Evolutionary conservation across 2,113 vertebrate genomes (phyloP).

Genomic region (Azemiops feae): DNA sequence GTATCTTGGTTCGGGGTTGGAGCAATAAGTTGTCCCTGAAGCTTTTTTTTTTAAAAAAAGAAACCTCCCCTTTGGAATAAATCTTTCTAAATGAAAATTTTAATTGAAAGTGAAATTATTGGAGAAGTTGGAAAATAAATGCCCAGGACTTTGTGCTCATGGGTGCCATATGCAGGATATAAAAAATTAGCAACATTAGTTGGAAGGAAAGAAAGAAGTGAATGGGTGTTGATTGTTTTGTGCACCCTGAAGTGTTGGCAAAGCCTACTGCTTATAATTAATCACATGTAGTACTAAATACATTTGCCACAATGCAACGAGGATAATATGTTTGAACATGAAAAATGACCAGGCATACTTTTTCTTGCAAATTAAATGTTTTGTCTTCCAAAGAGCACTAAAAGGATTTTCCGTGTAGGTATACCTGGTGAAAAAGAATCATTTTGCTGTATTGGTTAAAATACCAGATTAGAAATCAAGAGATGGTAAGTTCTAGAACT

Average conservation of each 20-base stretch:
- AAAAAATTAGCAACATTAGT: conserved; percentile 65
- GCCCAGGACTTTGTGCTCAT: conserved; percentile 55
- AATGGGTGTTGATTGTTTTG: conserved; percentile 45
- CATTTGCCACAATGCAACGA: background rate
- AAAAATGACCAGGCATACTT: background rate
- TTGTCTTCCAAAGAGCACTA: background rate
- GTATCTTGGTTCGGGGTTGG: conserved; percentile 46
- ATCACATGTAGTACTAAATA: conserved; percentile 14
- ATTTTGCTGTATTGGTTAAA: background rate
- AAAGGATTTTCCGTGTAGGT: background rate
- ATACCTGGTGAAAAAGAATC: background rate
- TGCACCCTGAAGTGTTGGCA: conserved; percentile 37
- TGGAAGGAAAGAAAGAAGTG: conserved; percentile 62
- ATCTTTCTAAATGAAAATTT: conserved; percentile 57
- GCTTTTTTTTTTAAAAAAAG: conserved; percentile 46
- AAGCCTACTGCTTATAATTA: conserved; percentile 31
- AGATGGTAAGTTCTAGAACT: background rate
- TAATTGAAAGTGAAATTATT: conserved; percentile 62
- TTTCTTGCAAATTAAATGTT: background rate
- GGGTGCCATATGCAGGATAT: conserved; percentile 61
- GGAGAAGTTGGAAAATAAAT: conserved; percentile 55
- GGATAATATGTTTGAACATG: background rate
- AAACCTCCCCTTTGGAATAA: conserved; percentile 59
- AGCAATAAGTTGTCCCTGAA: conserved; percentile 50
- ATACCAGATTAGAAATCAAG: background rate